Evolutionary conservation across 2,113 vertebrate species (phyloP).

Genomic region (Coryphaenoides rupestris): DNA sequence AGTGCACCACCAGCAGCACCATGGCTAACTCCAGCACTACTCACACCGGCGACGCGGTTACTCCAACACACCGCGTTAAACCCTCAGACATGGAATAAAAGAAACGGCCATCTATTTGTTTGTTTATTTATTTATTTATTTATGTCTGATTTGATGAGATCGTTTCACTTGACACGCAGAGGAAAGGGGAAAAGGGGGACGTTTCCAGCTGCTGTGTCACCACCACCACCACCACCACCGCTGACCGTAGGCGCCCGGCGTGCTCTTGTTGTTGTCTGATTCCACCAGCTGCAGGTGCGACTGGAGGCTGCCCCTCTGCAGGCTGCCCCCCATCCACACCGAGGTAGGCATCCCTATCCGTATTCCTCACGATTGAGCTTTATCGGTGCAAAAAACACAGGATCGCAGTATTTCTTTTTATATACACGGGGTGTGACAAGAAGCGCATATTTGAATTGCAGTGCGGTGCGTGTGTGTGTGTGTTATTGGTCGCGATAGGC

Average conservation of each 20-base stretch:
- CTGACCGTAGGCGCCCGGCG: slow-evolving; percentile 59
- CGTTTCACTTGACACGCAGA: background rate
- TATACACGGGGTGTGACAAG: too few species aligned
- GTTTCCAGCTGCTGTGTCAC: slow-evolving; percentile 62
- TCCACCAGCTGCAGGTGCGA: slow-evolving; percentile 54
- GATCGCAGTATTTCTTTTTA: background rate
- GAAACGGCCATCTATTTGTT: slow-evolving; percentile 56
- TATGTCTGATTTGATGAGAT: slow-evolving; percentile 53
- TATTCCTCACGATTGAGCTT: slow-evolving; percentile 38
- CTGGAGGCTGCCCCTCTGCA: slow-evolving; percentile 53
- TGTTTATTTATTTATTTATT: slow-evolving; percentile 43
- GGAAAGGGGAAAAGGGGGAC: background rate
- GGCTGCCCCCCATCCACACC: slow-evolving; percentile 26
- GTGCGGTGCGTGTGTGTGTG: too few species aligned
- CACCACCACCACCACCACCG: too few species aligned
- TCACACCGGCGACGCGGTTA: slow-evolving; percentile 40
- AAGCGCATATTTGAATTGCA: too few species aligned
- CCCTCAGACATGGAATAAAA: slow-evolving; percentile 59
- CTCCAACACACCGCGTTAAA: slow-evolving; percentile 49
- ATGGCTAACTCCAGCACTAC: slow-evolving; percentile 56
- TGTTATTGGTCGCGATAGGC: too few species aligned
- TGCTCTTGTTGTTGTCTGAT: slow-evolving; percentile 77
- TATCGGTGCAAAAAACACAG: slow-evolving; percentile 28
- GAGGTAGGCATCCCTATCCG: slow-evolving; percentile 60
- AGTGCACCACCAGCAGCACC: too few species aligned